These are phyloP conservation scores for Helostoma temminkii DNA, from an alignment of 2,797 vertebrate genomes.

Conservation along the genomic window DNA sequence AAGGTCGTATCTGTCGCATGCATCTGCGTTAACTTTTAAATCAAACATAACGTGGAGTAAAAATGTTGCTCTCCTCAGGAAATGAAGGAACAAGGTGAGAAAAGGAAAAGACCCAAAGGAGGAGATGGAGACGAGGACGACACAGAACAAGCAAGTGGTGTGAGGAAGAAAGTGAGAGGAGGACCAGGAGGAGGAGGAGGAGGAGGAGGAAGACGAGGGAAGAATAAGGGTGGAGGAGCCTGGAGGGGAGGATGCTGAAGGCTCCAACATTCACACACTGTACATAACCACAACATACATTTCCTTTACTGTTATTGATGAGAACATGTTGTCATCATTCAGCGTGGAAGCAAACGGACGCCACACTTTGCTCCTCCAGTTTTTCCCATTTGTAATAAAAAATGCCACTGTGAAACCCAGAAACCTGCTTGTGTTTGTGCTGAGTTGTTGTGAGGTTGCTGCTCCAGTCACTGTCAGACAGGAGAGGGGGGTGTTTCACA, in stretches of 20 bases:
- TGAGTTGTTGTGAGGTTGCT: background rate
- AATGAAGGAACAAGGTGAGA: slow-evolving; percentile 93
- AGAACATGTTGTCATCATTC: slow-evolving; percentile 35
- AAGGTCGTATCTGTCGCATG: too few relatives aligned
- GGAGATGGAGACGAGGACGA: slow-evolving; percentile 82
- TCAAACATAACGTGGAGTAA: background rate
- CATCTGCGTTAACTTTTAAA: too few relatives aligned
- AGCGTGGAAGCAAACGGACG: slow-evolving; percentile 11
- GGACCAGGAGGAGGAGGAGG: slow-evolving; percentile 61
- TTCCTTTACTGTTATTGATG: slow-evolving; percentile 32
- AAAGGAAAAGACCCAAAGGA: slow-evolving; percentile 87
- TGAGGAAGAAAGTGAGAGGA: slow-evolving; percentile 85
- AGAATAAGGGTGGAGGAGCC: slow-evolving; percentile 65
- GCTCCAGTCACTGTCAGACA: slow-evolving; percentile 27
- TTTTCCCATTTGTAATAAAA: slow-evolving; percentile 75
- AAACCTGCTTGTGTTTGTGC: slow-evolving; percentile 13
- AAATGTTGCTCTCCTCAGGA: slow-evolving; percentile 82
- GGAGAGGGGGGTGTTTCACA: slow-evolving; percentile 42
- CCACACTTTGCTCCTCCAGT: slow-evolving; percentile 9
- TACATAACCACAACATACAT: slow-evolving; percentile 59
- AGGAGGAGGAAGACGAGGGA: slow-evolving; percentile 48
- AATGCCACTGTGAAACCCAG: slow-evolving; percentile 41
- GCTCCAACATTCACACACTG: slow-evolving; percentile 43
- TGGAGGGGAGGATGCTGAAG: slow-evolving; percentile 76
- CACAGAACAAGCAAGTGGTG: slow-evolving; percentile 82